These are phyloP conservation scores for Prunella himalayana DNA, from an alignment of 2,113 vertebrate species.

Conservation along the genomic window DNA sequence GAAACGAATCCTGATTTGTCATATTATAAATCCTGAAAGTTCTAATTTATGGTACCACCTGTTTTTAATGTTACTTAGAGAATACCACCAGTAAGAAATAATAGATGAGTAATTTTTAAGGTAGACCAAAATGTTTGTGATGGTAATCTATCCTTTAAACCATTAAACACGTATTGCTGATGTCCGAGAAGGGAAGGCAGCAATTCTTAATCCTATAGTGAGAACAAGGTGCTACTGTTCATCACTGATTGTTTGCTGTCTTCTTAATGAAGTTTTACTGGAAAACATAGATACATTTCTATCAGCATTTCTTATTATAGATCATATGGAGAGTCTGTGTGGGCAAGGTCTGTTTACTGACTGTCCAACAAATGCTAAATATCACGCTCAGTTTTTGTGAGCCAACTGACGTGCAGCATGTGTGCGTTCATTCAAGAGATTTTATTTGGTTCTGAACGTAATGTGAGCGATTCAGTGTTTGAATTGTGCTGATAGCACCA, in stretches of 20 bases:
- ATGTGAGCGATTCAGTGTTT: background rate
- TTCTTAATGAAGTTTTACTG: background rate
- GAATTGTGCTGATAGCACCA: background rate
- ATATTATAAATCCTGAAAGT: background rate
- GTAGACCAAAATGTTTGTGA: background rate
- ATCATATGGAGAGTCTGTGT: fast-evolving
- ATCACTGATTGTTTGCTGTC: background rate
- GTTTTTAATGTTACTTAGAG: background rate
- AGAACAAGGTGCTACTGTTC: background rate
- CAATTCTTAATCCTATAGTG: background rate
- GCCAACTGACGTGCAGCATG: background rate
- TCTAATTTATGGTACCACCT: background rate
- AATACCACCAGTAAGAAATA: background rate
- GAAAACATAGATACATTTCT: background rate
- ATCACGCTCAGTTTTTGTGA: background rate
- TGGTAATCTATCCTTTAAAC: background rate
- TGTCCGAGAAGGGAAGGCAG: background rate
- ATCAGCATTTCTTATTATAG: background rate
- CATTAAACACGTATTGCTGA: background rate
- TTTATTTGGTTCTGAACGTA: background rate
- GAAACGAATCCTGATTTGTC: background rate
- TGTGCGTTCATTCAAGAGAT: background rate
- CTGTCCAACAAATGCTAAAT: background rate
- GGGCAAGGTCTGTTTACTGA: background rate
- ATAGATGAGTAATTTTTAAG: background rate